Base-by-base conservation (phyloP, 35 echinoderm and acorn worm species). In the Patiria miniata region DNA sequence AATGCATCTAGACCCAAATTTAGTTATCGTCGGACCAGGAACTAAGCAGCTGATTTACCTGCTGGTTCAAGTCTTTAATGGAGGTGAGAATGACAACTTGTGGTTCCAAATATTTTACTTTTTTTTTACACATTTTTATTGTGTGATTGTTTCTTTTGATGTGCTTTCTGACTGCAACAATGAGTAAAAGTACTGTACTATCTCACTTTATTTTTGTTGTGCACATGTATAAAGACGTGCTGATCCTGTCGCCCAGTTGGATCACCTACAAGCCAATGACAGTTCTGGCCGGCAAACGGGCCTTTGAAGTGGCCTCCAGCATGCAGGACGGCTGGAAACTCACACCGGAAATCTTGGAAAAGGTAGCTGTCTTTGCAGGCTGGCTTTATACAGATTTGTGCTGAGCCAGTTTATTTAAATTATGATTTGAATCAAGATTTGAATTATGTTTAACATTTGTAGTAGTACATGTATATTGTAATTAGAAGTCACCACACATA, bases 31-130 rank as follows among this genome's bases (percentile, higher is more conserved):
- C 26, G 92, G 89, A 56, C 92, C 96, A 39, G 96, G 96, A 33
- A 89, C 92, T 4, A 98, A 98, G 68, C 89, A 94, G 73, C 81
- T 98, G 0, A 94, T 98, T 37, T 98, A 83, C 42, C 73, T 98
- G 1, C 86, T 98, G n/a, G 40, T 98, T 15, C 68, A 52, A 69
- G 82, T 97, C 36, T 97, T 97, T 51, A 87, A 97, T 93, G 94
- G 94, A 82, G 94, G 94, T 97, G 93, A 39, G 56, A 4, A 47
- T 47, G 42, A 47, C n/a, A n/a, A n/a, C n/a, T n/a, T n/a, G n/a
- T n/a, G n/a, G n/a, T n/a, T n/a, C n/a, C n/a, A n/a, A n/a, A n/a
- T n/a, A n/a, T n/a, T n/a, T n/a, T n/a, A n/a, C n/a, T n/a, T n/a
- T n/a, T n/a, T n/a, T n/a, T n/a, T n/a, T n/a, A n/a, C n/a, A n/a